Evolutionary conservation across 2,797 vertebrate genomes (phyloP).

Genomic region (Lates japonicus): DNA sequence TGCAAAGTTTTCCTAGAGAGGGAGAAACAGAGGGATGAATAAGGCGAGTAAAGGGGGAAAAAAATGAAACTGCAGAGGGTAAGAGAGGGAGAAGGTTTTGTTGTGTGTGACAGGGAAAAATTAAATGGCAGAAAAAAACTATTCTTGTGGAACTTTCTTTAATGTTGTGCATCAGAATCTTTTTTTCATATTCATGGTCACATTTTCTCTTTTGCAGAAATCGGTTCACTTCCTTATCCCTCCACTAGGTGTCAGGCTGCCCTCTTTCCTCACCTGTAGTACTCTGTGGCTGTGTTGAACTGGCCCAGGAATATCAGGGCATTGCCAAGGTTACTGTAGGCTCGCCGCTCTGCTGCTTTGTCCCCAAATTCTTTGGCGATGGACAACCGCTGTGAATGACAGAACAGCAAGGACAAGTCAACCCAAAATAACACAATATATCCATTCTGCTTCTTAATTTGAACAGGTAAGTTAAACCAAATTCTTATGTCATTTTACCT

Average conservation of each 20-base stretch:
- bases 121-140: not conserved
- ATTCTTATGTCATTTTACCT: not conserved
- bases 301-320: constrained; percentile 96
- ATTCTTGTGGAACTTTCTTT: not conserved
- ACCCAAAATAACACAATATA: not conserved
- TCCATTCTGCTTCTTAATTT: not conserved
- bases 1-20: constrained; percentile 93
- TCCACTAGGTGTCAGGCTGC: constrained; percentile 81
- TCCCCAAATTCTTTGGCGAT: constrained; percentile 99
- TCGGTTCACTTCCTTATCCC: constrained; percentile 12
- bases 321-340: constrained; percentile 98
- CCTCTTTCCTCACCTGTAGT: constrained; percentile 92
- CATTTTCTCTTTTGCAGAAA: not conserved
- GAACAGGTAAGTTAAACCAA: not conserved
- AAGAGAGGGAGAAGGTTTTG: not conserved
- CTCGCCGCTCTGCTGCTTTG: constrained; percentile 94
- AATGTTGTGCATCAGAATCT: not conserved
- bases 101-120: not conserved
- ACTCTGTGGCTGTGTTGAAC: constrained; percentile 94
- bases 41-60: not conserved
- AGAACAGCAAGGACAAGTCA: constrained; percentile 13
- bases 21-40: not conserved
- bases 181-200: not conserved
- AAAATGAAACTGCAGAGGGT: not conserved
- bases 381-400: constrained; percentile 90